Conservation (phyloP, 1,140 invertebrate genomes). For the Marisa cornuarietis region DNA sequence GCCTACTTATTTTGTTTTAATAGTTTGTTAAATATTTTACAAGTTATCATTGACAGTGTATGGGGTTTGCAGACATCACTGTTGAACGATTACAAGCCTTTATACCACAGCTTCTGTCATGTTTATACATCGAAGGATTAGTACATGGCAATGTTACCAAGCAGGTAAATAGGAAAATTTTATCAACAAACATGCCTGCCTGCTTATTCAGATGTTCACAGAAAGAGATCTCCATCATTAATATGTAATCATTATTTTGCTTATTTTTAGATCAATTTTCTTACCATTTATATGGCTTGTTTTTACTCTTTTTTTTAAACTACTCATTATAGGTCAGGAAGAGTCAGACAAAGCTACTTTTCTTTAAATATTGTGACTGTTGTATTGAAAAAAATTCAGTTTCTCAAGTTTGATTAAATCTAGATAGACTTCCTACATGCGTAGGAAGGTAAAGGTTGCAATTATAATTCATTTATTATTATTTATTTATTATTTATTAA, state of each 20-base stretch:
- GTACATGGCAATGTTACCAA: constrained; percentile 61
- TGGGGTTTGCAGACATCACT: constrained; percentile 50
- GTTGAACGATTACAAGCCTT: constrained; percentile 51
- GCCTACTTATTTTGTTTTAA: too few relatives aligned
- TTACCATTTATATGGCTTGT: not conserved
- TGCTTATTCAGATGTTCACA: not conserved
- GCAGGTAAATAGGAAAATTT: constrained; percentile 39
- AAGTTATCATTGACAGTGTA: not conserved
- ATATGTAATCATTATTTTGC: not conserved
- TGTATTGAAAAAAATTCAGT: too few relatives aligned
- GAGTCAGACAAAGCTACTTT: too few relatives aligned
- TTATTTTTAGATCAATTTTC: not conserved
- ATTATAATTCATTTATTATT: too few relatives aligned
- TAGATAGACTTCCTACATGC: too few relatives aligned
- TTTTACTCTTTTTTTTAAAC: not conserved
- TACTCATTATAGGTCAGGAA: too few relatives aligned
- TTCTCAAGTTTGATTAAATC: too few relatives aligned
- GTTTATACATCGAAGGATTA: constrained; percentile 55
- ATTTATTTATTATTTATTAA: too few relatives aligned
- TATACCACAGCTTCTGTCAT: constrained; percentile 54
- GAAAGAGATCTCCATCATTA: not conserved
- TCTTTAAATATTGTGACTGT: too few relatives aligned
- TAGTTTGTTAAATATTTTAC: too few relatives aligned
- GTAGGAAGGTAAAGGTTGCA: too few relatives aligned
- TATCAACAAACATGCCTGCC: not conserved